These are phyloP conservation scores for Crossocerus cetratus DNA, from an alignment of 2,888 invertebrate species.

Conservation along the genomic window DNA sequence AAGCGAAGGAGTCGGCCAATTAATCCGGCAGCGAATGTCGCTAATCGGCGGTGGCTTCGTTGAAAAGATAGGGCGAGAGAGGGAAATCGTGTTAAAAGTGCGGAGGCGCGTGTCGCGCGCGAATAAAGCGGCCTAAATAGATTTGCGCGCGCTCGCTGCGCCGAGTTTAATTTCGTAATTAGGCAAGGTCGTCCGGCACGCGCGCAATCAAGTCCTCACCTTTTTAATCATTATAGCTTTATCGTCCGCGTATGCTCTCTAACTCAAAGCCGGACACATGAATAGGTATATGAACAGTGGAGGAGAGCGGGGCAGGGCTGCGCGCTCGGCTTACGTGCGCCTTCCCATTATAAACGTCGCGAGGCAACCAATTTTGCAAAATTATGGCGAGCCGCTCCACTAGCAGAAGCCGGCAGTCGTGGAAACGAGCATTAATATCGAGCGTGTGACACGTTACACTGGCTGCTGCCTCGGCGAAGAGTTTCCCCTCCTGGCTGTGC, in stretches of 20 bases:
- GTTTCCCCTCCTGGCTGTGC: not conserved
- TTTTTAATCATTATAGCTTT: constrained; percentile 46
- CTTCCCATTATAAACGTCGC: constrained; percentile 56
- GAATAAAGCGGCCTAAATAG: not conserved
- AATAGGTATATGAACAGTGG: not conserved
- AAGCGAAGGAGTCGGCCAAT: too few species aligned
- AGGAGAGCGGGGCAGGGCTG: not conserved
- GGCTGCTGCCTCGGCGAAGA: not conserved
- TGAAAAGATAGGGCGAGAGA: too few species aligned
- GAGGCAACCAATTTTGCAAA: constrained; percentile 53
- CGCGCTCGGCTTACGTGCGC: constrained; percentile 43
- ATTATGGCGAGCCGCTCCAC: constrained; percentile 50
- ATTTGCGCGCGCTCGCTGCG: not conserved
- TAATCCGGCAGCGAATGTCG: too few species aligned
- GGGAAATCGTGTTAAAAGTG: too few species aligned
- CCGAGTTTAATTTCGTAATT: constrained; percentile 16
- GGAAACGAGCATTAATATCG: constrained; percentile 56
- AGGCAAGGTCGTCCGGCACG: constrained; percentile 1
- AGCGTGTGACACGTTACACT: constrained; percentile 25
- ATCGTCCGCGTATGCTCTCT: constrained; percentile 25
- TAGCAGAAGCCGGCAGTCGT: constrained; percentile 38
- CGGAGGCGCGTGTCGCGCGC: not conserved
- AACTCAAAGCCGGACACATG: constrained; percentile 37
- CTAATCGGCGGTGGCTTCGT: too few species aligned
- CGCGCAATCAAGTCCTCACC: constrained; percentile 31